A percentile compares a stretch with the other conserved stretches of the same genome.
phyloP scores from a whole-genome alignment of 2,888 invertebrate genomes.

The Pyrrhia umbra region DNA sequence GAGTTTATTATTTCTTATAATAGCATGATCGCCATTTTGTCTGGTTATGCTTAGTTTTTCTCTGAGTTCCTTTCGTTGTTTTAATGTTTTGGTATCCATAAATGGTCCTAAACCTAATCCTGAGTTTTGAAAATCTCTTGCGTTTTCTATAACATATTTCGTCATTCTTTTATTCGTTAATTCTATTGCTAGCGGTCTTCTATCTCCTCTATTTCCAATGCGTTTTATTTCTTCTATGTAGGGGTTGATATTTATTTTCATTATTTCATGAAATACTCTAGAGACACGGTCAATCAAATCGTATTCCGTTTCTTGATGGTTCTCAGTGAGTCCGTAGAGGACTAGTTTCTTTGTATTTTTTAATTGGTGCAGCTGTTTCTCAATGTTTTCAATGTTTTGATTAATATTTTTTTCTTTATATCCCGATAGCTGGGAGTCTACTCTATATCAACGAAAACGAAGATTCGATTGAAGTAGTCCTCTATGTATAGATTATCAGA shows the following conservation, averaged over 20 bases:
- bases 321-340: neutral
- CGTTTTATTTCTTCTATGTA: constrained; percentile 6
- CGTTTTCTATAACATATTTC: constrained; percentile 1
- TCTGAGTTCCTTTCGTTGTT: neutral
- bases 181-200: neutral
- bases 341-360: neutral
- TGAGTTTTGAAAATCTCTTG: neutral
- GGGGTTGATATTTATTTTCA: neutral
- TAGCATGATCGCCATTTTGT: constrained; percentile 2
- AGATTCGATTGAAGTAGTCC: no score
- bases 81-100: constrained; percentile 1
- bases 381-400: constrained; percentile 1
- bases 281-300: neutral
- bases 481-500: no score
- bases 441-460: no score
- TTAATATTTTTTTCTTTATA: neutral
- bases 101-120: neutral
- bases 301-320: neutral
- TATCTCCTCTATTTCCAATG: neutral
- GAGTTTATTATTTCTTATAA: constrained; percentile 27
- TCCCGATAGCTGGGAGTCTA: no score
- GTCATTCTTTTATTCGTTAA: constrained; percentile 1
- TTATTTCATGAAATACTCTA: neutral
- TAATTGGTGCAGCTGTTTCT: neutral
- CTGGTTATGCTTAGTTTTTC: neutral